Conservation (phyloP, 2,888 invertebrate species). For the Halictus quadricinctus region DNA sequence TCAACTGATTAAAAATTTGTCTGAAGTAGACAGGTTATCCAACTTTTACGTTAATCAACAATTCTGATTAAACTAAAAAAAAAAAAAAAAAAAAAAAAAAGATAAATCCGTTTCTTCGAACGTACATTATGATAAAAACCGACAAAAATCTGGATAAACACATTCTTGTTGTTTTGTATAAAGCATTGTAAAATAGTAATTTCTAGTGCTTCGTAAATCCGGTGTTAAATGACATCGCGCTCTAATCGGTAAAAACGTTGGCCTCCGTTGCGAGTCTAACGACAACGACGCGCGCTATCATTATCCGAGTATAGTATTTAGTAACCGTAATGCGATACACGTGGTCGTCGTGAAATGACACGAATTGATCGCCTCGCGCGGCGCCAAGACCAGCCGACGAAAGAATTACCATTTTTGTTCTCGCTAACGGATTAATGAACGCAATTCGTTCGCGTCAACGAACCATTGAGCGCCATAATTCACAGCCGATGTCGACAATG, state of each 20-base stretch:
- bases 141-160: too few species aligned
- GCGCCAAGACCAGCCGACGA: background rate
- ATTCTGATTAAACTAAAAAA: background rate
- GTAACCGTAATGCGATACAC: slow-evolving; percentile 1
- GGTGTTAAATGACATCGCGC: background rate
- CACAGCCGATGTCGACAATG: background rate
- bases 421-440: slow-evolving; percentile 1
- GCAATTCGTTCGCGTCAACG: slow-evolving; percentile 2
- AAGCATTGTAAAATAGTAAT: background rate
- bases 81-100: too few species aligned
- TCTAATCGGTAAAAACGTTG: background rate
- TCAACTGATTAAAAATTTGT: background rate
- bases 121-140: too few species aligned
- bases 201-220: background rate
- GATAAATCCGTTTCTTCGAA: too few species aligned
- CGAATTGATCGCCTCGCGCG: background rate
- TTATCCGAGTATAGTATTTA: background rate
- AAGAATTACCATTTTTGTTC: slow-evolving; percentile 3
- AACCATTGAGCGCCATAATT: slow-evolving; percentile 3
- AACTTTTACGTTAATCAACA: background rate
- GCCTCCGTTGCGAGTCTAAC: background rate
- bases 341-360: background rate
- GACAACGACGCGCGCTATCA: background rate
- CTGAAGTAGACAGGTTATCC: background rate
- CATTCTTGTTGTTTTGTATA: background rate